These are phyloP conservation scores for Dolomedes plantarius DNA, from an alignment of 2,888 invertebrate genomes.

Conservation along the genomic window DNA sequence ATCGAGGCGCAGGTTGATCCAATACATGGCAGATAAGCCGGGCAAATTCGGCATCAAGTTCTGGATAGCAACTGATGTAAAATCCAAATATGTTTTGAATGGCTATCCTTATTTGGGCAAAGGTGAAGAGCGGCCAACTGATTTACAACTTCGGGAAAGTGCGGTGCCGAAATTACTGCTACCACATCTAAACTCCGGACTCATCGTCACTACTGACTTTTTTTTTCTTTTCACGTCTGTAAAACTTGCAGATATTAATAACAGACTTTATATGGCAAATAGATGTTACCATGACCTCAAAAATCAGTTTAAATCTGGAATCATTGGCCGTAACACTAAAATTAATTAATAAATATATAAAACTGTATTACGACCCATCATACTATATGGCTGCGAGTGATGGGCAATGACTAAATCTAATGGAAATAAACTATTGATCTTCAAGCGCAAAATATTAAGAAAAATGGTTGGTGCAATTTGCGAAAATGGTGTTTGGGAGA, in stretches of 20 bases:
- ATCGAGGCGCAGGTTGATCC: constrained; percentile 3
- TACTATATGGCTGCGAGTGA: no score
- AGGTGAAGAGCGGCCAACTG: neutral
- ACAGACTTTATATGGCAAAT: no score
- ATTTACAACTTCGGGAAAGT: neutral
- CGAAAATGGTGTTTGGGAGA: no score
- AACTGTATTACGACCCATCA: neutral
- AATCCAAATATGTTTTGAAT: constrained; percentile 24
- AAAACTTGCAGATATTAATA: neutral
- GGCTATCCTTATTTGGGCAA: neutral
- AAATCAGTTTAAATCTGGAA: no score
- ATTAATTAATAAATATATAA: no score
- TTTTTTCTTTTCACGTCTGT: constrained; percentile 22
- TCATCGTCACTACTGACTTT: constrained; percentile 11
- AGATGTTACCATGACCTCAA: no score
- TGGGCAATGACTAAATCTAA: no score
- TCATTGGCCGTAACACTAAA: no score
- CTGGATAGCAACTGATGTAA: constrained; percentile 17
- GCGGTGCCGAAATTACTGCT: neutral
- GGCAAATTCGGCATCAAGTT: constrained; percentile 35
- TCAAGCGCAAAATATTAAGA: no score
- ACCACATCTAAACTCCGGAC: constrained; percentile 2
- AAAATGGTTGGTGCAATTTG: no score
- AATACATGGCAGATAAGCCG: constrained; percentile 21
- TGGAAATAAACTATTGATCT: no score